phyloP scores from a whole-genome alignment of 2,888 invertebrate species.

The Amiota communis region DNA sequence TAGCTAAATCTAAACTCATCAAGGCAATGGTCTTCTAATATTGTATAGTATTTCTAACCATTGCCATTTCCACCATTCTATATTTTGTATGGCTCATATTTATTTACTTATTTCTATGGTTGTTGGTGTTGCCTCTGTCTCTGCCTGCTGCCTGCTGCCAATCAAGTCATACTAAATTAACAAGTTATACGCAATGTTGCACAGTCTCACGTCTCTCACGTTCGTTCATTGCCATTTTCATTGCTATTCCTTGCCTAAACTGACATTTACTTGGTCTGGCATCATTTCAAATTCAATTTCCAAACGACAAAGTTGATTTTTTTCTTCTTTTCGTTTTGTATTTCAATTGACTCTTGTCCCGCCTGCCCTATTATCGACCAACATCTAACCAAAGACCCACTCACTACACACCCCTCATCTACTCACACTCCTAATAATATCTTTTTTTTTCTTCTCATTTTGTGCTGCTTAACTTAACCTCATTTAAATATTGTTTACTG shows the following conservation, averaged over 20 bases:
- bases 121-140: not conserved
- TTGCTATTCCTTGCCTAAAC: no score
- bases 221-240: no score
- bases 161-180: constrained; percentile 6
- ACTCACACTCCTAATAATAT: not conserved
- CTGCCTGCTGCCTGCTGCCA: not conserved
- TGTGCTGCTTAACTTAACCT: constrained; percentile 45
- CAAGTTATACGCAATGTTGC: constrained; percentile 28
- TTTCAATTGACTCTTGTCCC: not conserved
- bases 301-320: constrained; percentile 28
- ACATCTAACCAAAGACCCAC: not conserved
- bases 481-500: constrained; percentile 62
- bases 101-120: no score
- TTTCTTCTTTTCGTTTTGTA: not conserved
- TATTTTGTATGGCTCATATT: no score
- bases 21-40: no score
- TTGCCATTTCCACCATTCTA: no score
- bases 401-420: no score
- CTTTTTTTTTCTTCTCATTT: not conserved
- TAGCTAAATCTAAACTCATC: no score
- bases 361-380: not conserved
- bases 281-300: constrained; percentile 62
- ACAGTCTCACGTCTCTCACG: not conserved
- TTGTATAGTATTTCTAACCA: no score
- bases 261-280: not conserved